phyloP scores from a whole-genome alignment of 2,797 vertebrate species.

The Leptodactylus fallax region DNA sequence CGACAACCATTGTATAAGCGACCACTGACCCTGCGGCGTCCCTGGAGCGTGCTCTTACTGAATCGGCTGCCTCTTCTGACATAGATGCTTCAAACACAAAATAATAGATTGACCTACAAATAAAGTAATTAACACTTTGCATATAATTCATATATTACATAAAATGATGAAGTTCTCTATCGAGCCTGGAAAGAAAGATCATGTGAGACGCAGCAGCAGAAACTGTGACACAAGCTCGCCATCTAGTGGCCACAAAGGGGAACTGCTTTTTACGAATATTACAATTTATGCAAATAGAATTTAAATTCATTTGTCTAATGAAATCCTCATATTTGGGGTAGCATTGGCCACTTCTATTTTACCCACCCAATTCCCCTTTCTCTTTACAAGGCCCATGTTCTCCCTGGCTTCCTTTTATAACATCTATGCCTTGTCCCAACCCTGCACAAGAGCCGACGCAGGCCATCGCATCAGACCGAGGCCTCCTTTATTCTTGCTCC shows the following conservation, averaged over 20 bases:
- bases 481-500: neutral
- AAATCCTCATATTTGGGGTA: neutral
- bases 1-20: neutral
- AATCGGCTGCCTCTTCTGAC: neutral
- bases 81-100: neutral
- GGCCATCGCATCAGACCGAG: too few relatives aligned
- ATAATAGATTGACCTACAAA: neutral
- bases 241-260: constrained; percentile 65
- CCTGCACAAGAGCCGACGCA: too few relatives aligned
- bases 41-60: neutral
- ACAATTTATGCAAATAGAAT: too few relatives aligned
- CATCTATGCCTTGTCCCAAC: neutral
- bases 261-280: constrained; percentile 18
- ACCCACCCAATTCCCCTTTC: too few relatives aligned
- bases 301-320: neutral
- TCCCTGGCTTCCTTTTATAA: neutral
- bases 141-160: neutral
- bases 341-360: neutral
- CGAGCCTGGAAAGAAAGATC: too few relatives aligned
- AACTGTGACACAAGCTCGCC: constrained; percentile 66
- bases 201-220: neutral
- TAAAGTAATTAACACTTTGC: neutral
- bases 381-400: too few relatives aligned
- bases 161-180: neutral
- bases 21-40: neutral